Percentiles rank a stretch among this genome's conserved stretches.
phyloP scores from a whole-genome alignment of 1,140 invertebrate genomes.

The Scaptomyza hsui region DNA sequence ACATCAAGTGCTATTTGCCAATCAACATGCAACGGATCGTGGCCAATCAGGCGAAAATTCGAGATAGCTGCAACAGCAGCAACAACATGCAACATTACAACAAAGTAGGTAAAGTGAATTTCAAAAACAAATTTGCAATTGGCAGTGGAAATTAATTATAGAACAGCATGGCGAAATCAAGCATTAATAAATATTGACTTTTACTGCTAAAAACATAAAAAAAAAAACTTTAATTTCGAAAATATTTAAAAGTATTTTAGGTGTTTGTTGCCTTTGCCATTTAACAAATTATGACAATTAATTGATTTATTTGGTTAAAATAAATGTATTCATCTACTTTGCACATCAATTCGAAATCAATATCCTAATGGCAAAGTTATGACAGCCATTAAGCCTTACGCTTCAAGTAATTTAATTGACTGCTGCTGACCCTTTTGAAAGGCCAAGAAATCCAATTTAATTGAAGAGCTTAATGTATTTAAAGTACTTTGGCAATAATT shows the following conservation, averaged over 20 bases:
- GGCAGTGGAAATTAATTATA: neutral
- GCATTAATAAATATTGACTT: neutral
- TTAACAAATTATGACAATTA: slow-evolving; percentile 10
- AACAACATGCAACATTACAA: slow-evolving; percentile 1
- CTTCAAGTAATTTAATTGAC: slow-evolving; percentile 40
- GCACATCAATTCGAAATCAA: slow-evolving; percentile 11
- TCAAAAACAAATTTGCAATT: slow-evolving; percentile 2
- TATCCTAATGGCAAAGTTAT: slow-evolving; percentile 27
- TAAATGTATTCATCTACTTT: neutral
- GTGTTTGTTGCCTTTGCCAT: neutral
- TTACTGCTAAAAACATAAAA: too few relatives aligned
- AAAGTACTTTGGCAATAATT: slow-evolving; percentile 31
- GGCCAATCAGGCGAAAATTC: slow-evolving; percentile 46
- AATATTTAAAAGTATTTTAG: too few relatives aligned
- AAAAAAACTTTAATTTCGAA: too few relatives aligned
- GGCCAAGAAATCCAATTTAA: slow-evolving; percentile 33
- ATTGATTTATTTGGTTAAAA: neutral
- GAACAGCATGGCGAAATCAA: neutral
- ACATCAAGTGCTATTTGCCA: slow-evolving; percentile 46
- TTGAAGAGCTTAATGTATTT: slow-evolving; percentile 37
- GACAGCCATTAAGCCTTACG: slow-evolving; percentile 19
- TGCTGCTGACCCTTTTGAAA: slow-evolving; percentile 15
- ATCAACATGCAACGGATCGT: slow-evolving; percentile 54
- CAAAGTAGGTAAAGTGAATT: slow-evolving; percentile 16
- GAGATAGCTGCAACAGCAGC: slow-evolving; percentile 18